Base-by-base conservation (phyloP, 2,113 vertebrate genomes). In the Aptenodytes forsteri region DNA sequence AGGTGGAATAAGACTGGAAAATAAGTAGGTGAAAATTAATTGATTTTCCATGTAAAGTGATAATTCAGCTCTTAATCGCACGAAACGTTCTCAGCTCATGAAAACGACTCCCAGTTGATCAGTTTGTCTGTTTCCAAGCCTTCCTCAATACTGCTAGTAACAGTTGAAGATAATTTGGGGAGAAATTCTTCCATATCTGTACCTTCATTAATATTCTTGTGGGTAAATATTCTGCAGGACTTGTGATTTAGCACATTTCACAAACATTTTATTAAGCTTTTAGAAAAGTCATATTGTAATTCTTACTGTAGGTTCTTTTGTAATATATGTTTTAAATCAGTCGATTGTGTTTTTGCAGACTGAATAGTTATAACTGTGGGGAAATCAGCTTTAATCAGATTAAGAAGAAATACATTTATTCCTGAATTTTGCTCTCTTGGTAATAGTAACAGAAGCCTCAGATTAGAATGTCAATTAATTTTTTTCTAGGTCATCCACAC, bases 81-180 rank as follows among this genome's bases (percentile, higher is more conserved):
- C 7, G 44, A 83, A 58, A 1, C 2, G 82, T 78, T 82, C 54
- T 80, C 40, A 69, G 14, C 20, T 77, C 16, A 19, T 3, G 3
- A 58, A 52, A 82, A 30, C 0, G 0, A 27, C 10, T 64, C 9
- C 17, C 36, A 55, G 12, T 8, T 64, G 9, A n/a, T 22, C 9
- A 12, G 10, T 62, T 40, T 50, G 15, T 54, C 21, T 27, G 30
- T 75, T 84, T 72, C 54, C 36, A n/a, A 34, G 17, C 62, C 25
- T 81, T 90, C 30, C 30, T 92, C 32, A 59, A 13, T n/a, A 50
- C 26, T 30, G 18, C 23, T 26, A n/a, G 13, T 54, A 61, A 52
- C 12, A 54, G 7, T 62, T 13, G 44, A 56, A 76, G 29, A 42
- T 7, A 47, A 70, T 46, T 3, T 78, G 12, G 5, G 25, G 17